phyloP scores from a whole-genome alignment of 1,140 invertebrate species.

The Penaeus vannamei region DNA sequence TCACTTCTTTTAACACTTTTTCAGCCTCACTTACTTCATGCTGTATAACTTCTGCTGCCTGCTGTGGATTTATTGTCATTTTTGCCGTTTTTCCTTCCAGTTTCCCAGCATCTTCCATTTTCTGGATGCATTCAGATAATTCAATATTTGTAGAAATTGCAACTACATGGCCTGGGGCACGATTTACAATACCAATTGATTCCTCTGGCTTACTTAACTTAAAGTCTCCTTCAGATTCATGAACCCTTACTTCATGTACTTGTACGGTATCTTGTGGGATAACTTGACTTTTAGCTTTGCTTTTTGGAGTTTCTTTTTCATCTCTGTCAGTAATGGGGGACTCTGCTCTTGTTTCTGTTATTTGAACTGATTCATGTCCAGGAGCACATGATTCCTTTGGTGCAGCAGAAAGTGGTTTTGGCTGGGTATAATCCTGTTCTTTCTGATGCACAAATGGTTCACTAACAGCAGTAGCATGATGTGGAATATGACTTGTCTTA shows the following conservation, averaged over 20 bases:
- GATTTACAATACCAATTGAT: conserved; percentile 30
- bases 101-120: conserved; percentile 47
- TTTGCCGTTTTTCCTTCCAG: conserved; percentile 56
- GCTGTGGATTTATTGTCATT: conserved; percentile 48
- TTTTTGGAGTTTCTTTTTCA: conserved; percentile 55
- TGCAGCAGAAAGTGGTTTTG: conserved; percentile 43
- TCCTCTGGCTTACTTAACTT: conserved; percentile 29
- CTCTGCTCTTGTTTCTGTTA: conserved; percentile 58
- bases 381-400: conserved; percentile 61
- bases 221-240: conserved; percentile 61
- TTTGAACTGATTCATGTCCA: conserved; percentile 45
- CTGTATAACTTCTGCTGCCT: conserved; percentile 54
- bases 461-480: conserved; percentile 56
- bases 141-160: conserved; percentile 54
- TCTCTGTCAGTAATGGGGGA: conserved; percentile 23
- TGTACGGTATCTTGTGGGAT: conserved; percentile 61
- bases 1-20: conserved; percentile 49
- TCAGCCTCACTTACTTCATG: conserved; percentile 56
- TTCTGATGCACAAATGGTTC: conserved; percentile 62
- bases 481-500: conserved; percentile 66
- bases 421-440: conserved; percentile 51
- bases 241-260: conserved; percentile 53
- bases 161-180: conserved; percentile 53
- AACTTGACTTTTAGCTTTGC: conserved; percentile 49
- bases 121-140: conserved; percentile 40